phyloP scores from a whole-genome alignment of 2,113 vertebrate species.

The Callipepla californica region DNA sequence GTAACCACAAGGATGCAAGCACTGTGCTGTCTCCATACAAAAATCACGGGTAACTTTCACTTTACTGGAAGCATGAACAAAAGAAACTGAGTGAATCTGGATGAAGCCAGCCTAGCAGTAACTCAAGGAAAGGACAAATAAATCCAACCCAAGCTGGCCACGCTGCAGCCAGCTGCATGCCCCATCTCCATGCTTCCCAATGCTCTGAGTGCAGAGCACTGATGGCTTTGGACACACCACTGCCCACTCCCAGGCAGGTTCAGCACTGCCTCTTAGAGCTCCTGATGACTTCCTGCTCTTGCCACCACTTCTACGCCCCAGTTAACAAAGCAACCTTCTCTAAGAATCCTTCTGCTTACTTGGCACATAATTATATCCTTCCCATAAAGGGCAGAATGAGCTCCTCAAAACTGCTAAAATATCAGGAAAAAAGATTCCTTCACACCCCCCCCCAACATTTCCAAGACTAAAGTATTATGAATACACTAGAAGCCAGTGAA shows the following conservation, averaged over 20 bases:
- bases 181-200: neutral
- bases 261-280: neutral
- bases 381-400: neutral
- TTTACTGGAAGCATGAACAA: constrained; percentile 16
- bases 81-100: neutral
- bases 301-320: neutral
- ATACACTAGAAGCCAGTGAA: neutral
- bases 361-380: neutral
- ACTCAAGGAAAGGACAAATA: neutral
- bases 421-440: neutral
- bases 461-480: neutral
- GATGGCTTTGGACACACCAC: neutral
- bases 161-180: neutral
- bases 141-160: neutral
- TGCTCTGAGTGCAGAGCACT: neutral
- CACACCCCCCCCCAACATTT: neutral
- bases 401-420: neutral
- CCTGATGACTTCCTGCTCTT: neutral
- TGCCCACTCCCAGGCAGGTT: neutral
- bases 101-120: constrained; percentile 4
- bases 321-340: neutral
- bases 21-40: neutral
- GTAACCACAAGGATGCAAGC: neutral
- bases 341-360: neutral
- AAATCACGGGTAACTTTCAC: neutral